Base-by-base conservation (phyloP, 2,797 vertebrate genomes). In the Macroramphosus scolopax region DNA sequence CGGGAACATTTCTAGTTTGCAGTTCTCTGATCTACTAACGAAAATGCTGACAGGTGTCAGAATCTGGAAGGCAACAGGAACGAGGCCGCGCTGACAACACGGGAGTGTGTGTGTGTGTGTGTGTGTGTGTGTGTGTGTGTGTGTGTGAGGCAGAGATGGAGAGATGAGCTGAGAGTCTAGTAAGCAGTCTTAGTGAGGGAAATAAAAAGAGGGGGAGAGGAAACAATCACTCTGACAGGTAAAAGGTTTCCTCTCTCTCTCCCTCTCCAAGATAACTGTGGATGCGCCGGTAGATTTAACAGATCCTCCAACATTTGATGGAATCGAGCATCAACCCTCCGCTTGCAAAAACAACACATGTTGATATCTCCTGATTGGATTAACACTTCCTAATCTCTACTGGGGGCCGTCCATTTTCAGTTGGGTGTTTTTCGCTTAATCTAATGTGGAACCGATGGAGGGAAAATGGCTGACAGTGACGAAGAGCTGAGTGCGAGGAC, bases 41-140 rank as follows among this genome's bases (percentile, higher is more conserved):
- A 84, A 91, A 89, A 86, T 66, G 83, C 83, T 88, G 88, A 88
- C 87, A 91, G 86, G 83, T 90, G 85, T 90, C 89, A 89, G 79
- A 89, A 77, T 81, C 35, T 63, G 82, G 82, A 83, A 78, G 74
- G 78, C 80, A 82, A 77, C 63, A 79, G 67, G 72, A 83, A 77
- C 62, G 34, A 58, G 66, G 72, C 70, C 61, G 72, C 72, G 76
- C 80, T 83, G 86, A 85, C 81, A 87, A 81, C 77, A 77, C 58
- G 54, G 58, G 69, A 62, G 72, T 46, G 44, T 45, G 68, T 32
- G 67, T n/a, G n/a, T n/a, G n/a, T n/a, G n/a, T n/a, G n/a, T n/a
- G n/a, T n/a, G n/a, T n/a, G n/a, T n/a, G n/a, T n/a, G n/a, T n/a
- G n/a, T n/a, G 57, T 38, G 33, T 51, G 73, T 20, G 59, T 43